Evolutionary conservation across 2,888 invertebrate genomes (phyloP), one percentile per base, ranked within the genome.

Genomic region (Vanessa cardui): DNA sequence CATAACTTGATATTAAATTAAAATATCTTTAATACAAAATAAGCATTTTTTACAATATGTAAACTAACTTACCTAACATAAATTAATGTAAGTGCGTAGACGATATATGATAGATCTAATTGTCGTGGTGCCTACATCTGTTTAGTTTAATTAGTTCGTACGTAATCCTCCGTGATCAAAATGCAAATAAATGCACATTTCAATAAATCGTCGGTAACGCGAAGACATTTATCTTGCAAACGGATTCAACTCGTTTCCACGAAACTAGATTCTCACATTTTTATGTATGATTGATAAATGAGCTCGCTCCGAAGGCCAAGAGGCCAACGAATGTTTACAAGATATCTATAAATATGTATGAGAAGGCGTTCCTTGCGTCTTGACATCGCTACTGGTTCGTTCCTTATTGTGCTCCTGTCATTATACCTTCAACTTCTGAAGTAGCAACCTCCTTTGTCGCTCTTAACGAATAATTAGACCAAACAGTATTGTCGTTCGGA

Each of bases 391-490:
- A 85, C 89, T 82, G 84, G 77, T 71, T 77, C 77, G 78, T 81
- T 82, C 82, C 84, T 79, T 83, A 86, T 89, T 89, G 86, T 89
- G 82, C 82, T 75, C 80, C 85, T 76, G 83, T 85, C 87, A 86
- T 88, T 87, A 87, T 84, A 69, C 79, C 82, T 83, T 83, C 83
- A 81, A 81, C 82, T 77, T 82, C 83, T 85, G 80, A 84, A 88
- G 87, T 83, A 84, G 81, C 83, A 75, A 82, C 81, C 85, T 87
- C 89, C 86, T 87, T 90, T 90, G 90, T 90, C 78, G 87, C 85
- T 85, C 83, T 86, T 89, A 89, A 90, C 90, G 89, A 90, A 92
- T 92, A 91, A 91, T 92, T 92, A 90, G 86, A 85, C 78, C 85
- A 81, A 83, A 83, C 78, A 81, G 79, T 82, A 83, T 85, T 83